Base-by-base conservation (phyloP, 2,797 vertebrate genomes). In the Artibeus jamaicensis region DNA sequence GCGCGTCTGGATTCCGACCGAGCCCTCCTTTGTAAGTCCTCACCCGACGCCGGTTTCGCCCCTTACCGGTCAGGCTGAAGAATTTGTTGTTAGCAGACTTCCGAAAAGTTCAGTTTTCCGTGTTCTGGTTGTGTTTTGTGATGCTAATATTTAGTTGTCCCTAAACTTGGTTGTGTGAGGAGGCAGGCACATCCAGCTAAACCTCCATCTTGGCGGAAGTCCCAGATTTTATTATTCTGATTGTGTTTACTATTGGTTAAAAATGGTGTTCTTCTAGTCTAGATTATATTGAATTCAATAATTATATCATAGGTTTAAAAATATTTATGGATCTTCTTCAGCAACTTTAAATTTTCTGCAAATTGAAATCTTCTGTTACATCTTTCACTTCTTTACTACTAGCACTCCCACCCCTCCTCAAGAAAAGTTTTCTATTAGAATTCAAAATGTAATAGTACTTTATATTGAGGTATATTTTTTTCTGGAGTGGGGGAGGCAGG, bases 311-410 rank as follows among this genome's bases (percentile, higher is more conserved):
- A 39, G 1, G 22, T 53, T 88, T 82, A 68, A 70, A 88, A 73
- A 42, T 84, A 79, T 59, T 89, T 68, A 55, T 82, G 39, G 48
- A 10, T 96, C 62, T n/a, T 78, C 8, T 46, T 94, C 29, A 95
- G 29, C 84, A 88, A 68, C 46, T 95, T 46, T 14, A 67, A 46
- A 29, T 70, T 94, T 92, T 91, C 39, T 85, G 62, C 76, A 84
- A 89, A 59, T 93, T 32, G 77, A 89, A 87, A 78, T 93, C 22
- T 89, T 78, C 44, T 77, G 9, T 82, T 93, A 55, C 5, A 2
- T 39, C n/a, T 73, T 93, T 93, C 5, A 55, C 39, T 76, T 82
- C 19, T 79, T 84, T 84, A 29, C 15, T 14, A 55, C 50, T 5
- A 50, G 12, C 22, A 22, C 6, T 37, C 14, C 50, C 34, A 37